These are phyloP conservation scores for Gadopsis bispinosus DNA, from an alignment of 2,797 vertebrate species.

Conservation along the genomic window DNA sequence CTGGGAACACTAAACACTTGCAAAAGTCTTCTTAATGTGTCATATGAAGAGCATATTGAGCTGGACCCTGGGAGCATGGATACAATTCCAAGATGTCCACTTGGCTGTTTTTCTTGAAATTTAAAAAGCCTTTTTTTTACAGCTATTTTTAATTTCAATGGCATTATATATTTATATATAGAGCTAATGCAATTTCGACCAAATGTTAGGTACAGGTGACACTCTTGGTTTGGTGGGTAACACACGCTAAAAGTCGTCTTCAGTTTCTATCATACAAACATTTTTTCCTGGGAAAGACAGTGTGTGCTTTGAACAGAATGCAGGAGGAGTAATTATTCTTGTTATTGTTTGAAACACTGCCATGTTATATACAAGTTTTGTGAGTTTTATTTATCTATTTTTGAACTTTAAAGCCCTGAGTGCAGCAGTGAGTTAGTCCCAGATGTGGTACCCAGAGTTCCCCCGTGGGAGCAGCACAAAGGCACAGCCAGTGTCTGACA, in stretches of 20 bases:
- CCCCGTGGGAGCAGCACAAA: constrained; percentile 58
- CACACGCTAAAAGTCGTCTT: background rate
- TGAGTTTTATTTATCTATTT: background rate
- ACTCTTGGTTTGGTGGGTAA: background rate
- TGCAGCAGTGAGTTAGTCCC: constrained; percentile 29
- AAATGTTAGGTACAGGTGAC: background rate
- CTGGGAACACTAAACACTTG: too few species aligned
- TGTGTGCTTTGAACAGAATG: background rate
- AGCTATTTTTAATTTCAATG: background rate
- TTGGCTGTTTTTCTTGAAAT: background rate
- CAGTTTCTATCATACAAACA: background rate
- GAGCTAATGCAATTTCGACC: too few species aligned
- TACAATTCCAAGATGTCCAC: too few species aligned
- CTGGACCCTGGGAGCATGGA: too few species aligned
- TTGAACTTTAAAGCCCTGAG: constrained; percentile 5
- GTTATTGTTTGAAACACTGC: constrained; percentile 6
- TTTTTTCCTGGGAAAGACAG: background rate
- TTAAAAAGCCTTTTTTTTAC: background rate
- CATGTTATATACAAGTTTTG: background rate
- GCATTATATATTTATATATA: background rate
- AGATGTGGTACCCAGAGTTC: constrained; percentile 9
- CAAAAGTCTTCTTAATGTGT: too few species aligned
- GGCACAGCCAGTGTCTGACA: too few species aligned
- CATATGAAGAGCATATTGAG: too few species aligned
- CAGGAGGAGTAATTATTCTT: constrained; percentile 10